Evolutionary conservation across 2,888 invertebrate genomes (phyloP), one percentile per base, ranked within the genome.

Genomic region (Mythimna impura): DNA sequence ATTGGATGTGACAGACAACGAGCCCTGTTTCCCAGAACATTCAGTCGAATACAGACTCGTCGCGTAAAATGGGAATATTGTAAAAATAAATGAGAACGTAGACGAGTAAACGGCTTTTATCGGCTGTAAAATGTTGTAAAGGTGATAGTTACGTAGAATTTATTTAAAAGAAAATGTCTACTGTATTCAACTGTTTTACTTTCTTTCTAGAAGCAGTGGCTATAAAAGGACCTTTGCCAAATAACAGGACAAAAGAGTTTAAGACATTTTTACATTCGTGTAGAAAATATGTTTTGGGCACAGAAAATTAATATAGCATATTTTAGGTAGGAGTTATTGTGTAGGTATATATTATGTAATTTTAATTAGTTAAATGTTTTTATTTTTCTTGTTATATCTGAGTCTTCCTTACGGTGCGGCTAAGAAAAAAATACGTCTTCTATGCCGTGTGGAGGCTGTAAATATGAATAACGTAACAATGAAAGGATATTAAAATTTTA

Each of bases 1-100:
- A 92, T 93, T 91, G 90, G 89, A 91, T 90, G 91, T 92, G 93
- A 92, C 93, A 93, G 91, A 87, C 89, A 87, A 86, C 91, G 87
- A 86, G 76, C 83, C 80, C 84, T 72, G 88, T 87, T 92, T 89
- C 89, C 87, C 89, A 89, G 91, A 91, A 89, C 87, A 78, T 86
- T 86, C 86, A 84, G 83, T 87, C 77, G 83, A 87, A 89, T 86
- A 86, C 88, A 83, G 85, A 83, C 83, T 80, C 76, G 87, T 85
- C 80, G 81, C 70, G 85, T 86, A 83, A 89, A 89, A 89, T 84
- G 73, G 82, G 83, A 86, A 87, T 87, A 87, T 86, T 88, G 86
- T 87, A 81, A 87, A 87, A 87, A 87, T 87, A 89, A 88, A 90
- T 82, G 82, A 76, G 78, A 73, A 78, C 73, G 64, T 81, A 76